phyloP scores from a whole-genome alignment of 2,888 invertebrate genomes.

The Ennomos fuscantarius region DNA sequence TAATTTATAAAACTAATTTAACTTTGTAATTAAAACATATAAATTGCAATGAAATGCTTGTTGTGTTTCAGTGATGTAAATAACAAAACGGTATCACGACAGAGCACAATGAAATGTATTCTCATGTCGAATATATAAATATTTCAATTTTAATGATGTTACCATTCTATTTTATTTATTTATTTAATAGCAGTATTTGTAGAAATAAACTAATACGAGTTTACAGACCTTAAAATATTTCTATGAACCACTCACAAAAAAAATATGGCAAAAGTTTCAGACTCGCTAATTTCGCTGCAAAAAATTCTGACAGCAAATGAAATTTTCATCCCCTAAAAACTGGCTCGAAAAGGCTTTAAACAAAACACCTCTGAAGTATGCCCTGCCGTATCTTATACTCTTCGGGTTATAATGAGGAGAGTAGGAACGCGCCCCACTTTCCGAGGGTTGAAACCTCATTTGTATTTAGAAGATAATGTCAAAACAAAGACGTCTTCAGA shows the following conservation, averaged over 20 bases:
- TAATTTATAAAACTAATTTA: slow-evolving; percentile 23
- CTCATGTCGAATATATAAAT: slow-evolving; percentile 12
- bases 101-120: slow-evolving; percentile 3
- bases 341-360: slow-evolving; percentile 26
- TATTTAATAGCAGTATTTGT: background rate
- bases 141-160: slow-evolving; percentile 11
- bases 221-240: background rate
- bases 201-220: background rate
- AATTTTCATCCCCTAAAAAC: slow-evolving; percentile 19
- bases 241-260: slow-evolving; percentile 7
- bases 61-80: slow-evolving; percentile 1
- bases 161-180: background rate
- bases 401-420: slow-evolving; percentile 35
- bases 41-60: slow-evolving; percentile 18
- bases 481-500: slow-evolving; percentile 35
- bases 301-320: slow-evolving; percentile 19
- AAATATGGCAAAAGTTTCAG: slow-evolving; percentile 18
- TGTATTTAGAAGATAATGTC: slow-evolving; percentile 41
- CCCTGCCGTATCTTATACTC: slow-evolving; percentile 21
- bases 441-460: slow-evolving; percentile 36
- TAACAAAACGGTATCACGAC: slow-evolving; percentile 7
- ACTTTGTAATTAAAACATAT: slow-evolving; percentile 28
- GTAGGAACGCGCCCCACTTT: slow-evolving; percentile 31
- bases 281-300: slow-evolving; percentile 24
- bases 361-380: slow-evolving; percentile 29